A percentile compares a stretch with the other conserved stretches of the same genome.
phyloP scores from a whole-genome alignment of 2,888 invertebrate species.

The Heliconius hortense region DNA sequence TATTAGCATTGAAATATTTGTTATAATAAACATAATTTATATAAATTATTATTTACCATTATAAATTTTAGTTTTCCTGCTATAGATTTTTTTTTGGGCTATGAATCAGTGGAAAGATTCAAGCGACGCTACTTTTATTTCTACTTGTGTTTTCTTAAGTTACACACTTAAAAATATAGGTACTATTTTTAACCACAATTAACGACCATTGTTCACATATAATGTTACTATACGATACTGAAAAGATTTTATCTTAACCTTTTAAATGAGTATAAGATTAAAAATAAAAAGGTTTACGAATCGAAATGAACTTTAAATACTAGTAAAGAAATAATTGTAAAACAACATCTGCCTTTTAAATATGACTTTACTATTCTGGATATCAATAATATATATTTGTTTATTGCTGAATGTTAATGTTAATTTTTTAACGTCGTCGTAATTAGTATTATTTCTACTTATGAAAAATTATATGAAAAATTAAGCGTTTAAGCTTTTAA shows the following conservation, averaged over 20 bases:
- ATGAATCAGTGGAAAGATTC: not conserved
- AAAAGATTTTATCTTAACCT: slow-evolving; percentile 24
- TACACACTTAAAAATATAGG: not conserved
- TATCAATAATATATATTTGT: slow-evolving; percentile 7
- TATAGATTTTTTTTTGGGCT: not conserved
- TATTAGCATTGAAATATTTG: not conserved
- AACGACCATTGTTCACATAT: not conserved
- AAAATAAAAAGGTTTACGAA: slow-evolving; percentile 14
- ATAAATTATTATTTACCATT: not conserved
- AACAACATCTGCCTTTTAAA: slow-evolving; percentile 11
- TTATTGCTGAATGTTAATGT: not conserved
- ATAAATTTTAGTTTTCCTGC: not conserved
- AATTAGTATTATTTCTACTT: no score
- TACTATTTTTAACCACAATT: slow-evolving; percentile 23
- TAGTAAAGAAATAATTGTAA: slow-evolving; percentile 1
- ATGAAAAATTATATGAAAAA: no score
- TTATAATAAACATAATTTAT: not conserved
- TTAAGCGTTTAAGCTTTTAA: no score
- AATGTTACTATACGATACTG: slow-evolving; percentile 22
- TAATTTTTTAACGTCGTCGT: not conserved
- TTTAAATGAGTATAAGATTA: slow-evolving; percentile 16
- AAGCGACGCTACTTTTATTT: not conserved
- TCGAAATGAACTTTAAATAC: not conserved
- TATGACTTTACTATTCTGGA: not conserved
- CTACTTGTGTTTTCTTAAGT: not conserved